Evolutionary conservation across 2,888 invertebrate species (phyloP), one percentile per base, ranked within the genome.

Genomic region (Sinotaia quadrata): DNA sequence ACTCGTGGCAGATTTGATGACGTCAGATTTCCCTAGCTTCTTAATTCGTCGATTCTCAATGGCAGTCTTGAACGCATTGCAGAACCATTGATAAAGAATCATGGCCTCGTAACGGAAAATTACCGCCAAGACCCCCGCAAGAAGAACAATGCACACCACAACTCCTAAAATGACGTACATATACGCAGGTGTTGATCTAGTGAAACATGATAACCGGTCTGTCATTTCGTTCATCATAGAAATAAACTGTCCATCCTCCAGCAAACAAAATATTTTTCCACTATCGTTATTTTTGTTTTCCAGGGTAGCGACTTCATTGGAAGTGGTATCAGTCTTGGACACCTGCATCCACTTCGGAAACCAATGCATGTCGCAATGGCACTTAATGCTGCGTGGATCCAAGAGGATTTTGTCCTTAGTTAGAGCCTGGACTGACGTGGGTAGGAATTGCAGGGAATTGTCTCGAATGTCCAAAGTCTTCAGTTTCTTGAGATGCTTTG

Each of bases 41-140:
- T n/a, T n/a, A n/a, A n/a, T n/a, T n/a, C n/a, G n/a, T n/a, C n/a
- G n/a, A n/a, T n/a, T n/a, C n/a, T n/a, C n/a, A 8, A 21, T 47
- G 47, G 2, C 2, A 3, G 47, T n/a, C n/a, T n/a, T n/a, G n/a
- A n/a, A n/a, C n/a, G n/a, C n/a, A n/a, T n/a, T n/a, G n/a, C n/a
- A n/a, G 21, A n/a, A 33, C 47, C 7, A 10, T 10, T 61, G 61
- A n/a, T 18, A 8, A 27, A 52, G 1, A 12, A 62, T 37, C 24
- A 52, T 1, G 18, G 37, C 27, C 62, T 62, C 62, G 37, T 52
- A 37, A 8, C 62, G 62, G 29, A 62, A 62, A 18, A 62, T 24
- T 27, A 29, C 52, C 51, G 49, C 12, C 36, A 62, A 1, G 12
- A 24, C 18, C 15, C 24, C 24, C 34, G 8, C n/a, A 5, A 37